Base-by-base conservation (phyloP, 2,113 vertebrate genomes). In the Catharus fuscescens region DNA sequence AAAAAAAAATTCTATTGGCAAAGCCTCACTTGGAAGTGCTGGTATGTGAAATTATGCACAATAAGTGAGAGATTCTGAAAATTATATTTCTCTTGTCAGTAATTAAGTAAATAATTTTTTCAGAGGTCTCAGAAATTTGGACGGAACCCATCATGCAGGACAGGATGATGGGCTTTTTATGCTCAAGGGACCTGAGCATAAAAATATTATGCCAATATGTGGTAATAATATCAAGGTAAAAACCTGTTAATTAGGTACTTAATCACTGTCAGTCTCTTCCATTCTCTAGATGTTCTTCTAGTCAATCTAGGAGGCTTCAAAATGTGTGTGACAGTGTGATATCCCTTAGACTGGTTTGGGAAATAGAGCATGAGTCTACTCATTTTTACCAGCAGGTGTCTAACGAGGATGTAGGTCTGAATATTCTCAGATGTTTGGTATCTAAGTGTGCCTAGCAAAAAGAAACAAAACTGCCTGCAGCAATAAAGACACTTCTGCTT, bases 361-460 rank as follows among this genome's bases (percentile, higher is more conserved):
- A 86, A 86, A 57, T 9, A 60, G 26, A 57, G 23, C 29, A 64
- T 77, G 54, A 32, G 61, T 50, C 50, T 21, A 52, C 61, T 56
- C 18, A 10, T 72, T 85, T 87, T 89, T 67, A 76, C 73, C 78
- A 91, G 70, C 48, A 96, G 70, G 14, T 78, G n/a, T 95, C 74
- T 79, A 56, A 85, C 47, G 56, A 81, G 65, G 53, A 90, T 19
- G 1, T 15, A 26, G 32, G 1, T 54, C 36, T 71, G 38, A 79
- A 64, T 56, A 53, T 60, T 79, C 34, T 76, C 38, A 59, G 57
- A 40, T 53, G 13, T 47, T 74, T 87, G 53, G 21, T 44, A 64
- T 74, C 73, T 71, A 64, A 20, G 8, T 31, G 38, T 66, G 73
- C 57, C 77, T 60, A 64, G 48, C 16, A 81, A 71, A 81, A 52